These are phyloP conservation scores for Nematostella vectensis DNA, from an alignment of 92 coral and sea anemone species.

Conservation along the genomic window DNA sequence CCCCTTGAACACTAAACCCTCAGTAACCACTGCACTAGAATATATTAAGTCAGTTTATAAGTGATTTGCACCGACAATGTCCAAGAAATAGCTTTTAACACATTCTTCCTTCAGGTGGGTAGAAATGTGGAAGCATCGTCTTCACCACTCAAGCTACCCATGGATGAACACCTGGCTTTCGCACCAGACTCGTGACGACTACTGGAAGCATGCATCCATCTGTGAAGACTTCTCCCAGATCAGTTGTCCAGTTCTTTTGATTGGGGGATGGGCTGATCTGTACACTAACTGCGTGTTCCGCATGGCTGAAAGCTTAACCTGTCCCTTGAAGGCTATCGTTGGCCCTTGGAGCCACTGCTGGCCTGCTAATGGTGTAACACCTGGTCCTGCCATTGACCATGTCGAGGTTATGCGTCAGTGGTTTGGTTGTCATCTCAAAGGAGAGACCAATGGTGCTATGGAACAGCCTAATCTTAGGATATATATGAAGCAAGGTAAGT, in stretches of 20 bases:
- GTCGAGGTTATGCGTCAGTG: conserved; percentile 52
- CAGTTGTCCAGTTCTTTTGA: conserved; percentile 49
- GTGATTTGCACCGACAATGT: too few species aligned
- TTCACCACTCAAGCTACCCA: conserved; percentile 42
- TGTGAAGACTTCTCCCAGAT: conserved; percentile 51
- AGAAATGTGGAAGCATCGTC: conserved; percentile 65
- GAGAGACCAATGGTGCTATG: conserved; percentile 47
- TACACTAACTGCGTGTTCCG: conserved; percentile 55
- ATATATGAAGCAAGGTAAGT: conserved; percentile 53
- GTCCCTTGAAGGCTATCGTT: conserved; percentile 46
- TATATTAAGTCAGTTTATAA: too few species aligned
- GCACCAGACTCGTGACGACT: conserved; percentile 63
- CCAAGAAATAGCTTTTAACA: too few species aligned
- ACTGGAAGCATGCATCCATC: conserved; percentile 73
- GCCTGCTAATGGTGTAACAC: conserved; percentile 28
- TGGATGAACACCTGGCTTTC: conserved; percentile 63
- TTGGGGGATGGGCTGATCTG: conserved; percentile 68
- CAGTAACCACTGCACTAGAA: too few species aligned
- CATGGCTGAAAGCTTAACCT: conserved; percentile 46
- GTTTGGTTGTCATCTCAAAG: conserved; percentile 70
- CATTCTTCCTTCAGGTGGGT: conserved; percentile 71
- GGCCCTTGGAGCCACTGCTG: conserved; percentile 62
- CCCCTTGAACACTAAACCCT: too few species aligned
- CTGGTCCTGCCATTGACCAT: conserved; percentile 63
- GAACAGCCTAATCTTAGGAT: conserved; percentile 48